These are phyloP conservation scores for Campopleginae sp. DNA, from an alignment of 2,888 invertebrate genomes.

Conservation along the genomic window DNA sequence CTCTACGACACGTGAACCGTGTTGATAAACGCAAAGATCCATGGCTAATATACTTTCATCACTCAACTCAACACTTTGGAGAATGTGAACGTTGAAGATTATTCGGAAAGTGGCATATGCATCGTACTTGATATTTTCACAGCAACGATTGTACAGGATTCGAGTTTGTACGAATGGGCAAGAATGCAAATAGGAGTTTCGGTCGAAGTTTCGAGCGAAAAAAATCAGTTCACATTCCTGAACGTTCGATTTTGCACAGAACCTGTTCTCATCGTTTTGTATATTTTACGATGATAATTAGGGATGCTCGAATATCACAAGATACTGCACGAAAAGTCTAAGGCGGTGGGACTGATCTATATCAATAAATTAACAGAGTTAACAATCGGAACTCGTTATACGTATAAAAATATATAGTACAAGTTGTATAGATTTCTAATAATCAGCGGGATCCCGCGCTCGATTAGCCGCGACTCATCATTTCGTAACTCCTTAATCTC, in stretches of 20 bases:
- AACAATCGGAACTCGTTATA: slow-evolving; percentile 54
- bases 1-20: slow-evolving; percentile 24
- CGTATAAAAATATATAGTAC: slow-evolving; percentile 67
- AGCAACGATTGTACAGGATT: background rate
- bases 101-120: background rate
- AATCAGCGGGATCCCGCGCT: slow-evolving; percentile 45
- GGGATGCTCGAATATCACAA: slow-evolving; percentile 54
- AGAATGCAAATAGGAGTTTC: background rate
- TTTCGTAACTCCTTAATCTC: background rate
- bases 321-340: slow-evolving; percentile 47
- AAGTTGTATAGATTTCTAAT: slow-evolving; percentile 53
- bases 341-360: slow-evolving; percentile 59
- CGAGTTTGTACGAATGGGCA: background rate
- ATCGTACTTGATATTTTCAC: slow-evolving; percentile 27
- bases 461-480: slow-evolving; percentile 11
- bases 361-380: slow-evolving; percentile 63
- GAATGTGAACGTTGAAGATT: slow-evolving; percentile 24
- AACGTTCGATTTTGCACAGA: background rate
- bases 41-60: slow-evolving; percentile 49
- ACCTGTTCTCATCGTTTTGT: background rate
- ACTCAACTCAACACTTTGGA: slow-evolving; percentile 48
- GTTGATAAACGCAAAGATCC: slow-evolving; percentile 36
- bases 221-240: background rate
- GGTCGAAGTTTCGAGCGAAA: background rate
- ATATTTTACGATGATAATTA: slow-evolving; percentile 44